Base-by-base conservation (phyloP, 2,113 vertebrate species). In the Oreocharis arfaki region DNA sequence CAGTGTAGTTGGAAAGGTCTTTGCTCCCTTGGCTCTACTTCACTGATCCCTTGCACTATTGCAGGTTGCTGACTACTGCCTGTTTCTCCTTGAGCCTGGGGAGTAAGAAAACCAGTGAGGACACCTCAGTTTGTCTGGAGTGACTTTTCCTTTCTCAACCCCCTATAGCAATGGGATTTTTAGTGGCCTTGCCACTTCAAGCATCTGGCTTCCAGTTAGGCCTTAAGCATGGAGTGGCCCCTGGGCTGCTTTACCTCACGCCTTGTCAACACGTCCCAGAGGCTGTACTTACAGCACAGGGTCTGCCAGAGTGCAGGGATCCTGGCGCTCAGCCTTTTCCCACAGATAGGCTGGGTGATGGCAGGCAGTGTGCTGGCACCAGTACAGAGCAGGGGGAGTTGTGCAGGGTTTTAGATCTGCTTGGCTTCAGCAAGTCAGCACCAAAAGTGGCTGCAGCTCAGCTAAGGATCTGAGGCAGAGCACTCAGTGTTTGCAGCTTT, bases 291-390 rank as follows among this genome's bases (percentile, higher is more conserved):
- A 65, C 59, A 89, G 88, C 79, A 32, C 46, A 55, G 68, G 89
- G 76, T 80, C 89, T 97, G 93, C 94, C 89, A 94, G 87, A 91
- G 90, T 55, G 64, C 90, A 84, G 92, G 82, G 83, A 67, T 86
- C 28, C 90, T 95, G 95, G 91, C 16, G 0, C 80, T 41, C 80
- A 68, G 93, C 93, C 80, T 95, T 93, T 96, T 94, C 91, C 91
- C 91, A 92, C 93, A 95, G 76, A 90, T 92, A 85, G 24, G 37
- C 63, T 80, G 57, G 85, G 75, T 49, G 67, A 80, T 17, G 90
- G 92, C 85, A 84, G 60, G 37, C 64, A 86, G 42, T 1, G 2
- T 74, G 56, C 76, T 95, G 93, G 94, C 91, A 92, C 44, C 73
- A 46, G 52, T 13, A 91, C 80, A 86, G 83, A 95, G 86, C 85